phyloP scores from a whole-genome alignment of 2,888 invertebrate genomes.

The Caenorhabditis virilis region DNA sequence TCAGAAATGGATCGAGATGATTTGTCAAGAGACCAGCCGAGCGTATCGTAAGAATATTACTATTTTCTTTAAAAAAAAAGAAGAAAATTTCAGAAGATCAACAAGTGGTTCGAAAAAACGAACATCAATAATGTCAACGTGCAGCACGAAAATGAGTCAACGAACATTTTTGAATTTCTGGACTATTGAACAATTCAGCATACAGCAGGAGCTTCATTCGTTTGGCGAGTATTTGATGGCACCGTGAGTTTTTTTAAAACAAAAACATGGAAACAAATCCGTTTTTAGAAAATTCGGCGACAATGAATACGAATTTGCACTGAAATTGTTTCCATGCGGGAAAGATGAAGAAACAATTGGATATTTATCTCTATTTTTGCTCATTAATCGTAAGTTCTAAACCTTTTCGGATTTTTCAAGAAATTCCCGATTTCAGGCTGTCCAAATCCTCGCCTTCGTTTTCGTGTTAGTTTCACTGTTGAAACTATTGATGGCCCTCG shows the following conservation, averaged over 20 bases:
- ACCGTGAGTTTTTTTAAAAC: constrained; percentile 25
- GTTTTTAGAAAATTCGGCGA: constrained; percentile 49
- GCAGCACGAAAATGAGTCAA: constrained; percentile 12
- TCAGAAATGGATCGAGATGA: too few species aligned
- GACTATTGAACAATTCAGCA: constrained; percentile 43
- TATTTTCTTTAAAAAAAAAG: too few species aligned
- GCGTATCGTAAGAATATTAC: too few species aligned
- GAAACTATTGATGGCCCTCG: constrained; percentile 56
- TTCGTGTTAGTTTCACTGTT: constrained; percentile 55
- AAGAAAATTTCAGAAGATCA: too few species aligned
- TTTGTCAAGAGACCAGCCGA: too few species aligned
- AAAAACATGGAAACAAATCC: too few species aligned
- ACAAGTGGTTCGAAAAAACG: neutral
- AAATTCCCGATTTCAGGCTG: constrained; percentile 29
- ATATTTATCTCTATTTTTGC: constrained; percentile 52
- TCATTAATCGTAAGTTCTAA: constrained; percentile 41
- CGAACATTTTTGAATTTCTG: constrained; percentile 22
- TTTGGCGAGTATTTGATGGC: constrained; percentile 36
- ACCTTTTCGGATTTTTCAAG: too few species aligned
- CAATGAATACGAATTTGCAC: constrained; percentile 41
- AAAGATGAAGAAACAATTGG: constrained; percentile 58
- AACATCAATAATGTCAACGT: constrained; percentile 2
- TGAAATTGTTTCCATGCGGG: constrained; percentile 56
- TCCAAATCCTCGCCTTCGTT: constrained; percentile 46
- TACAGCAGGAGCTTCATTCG: constrained; percentile 39